Evolutionary conservation across 1,140 invertebrate genomes (phyloP), one percentile per base, ranked within the genome.

Genomic region (Drosophila prosaltans): DNA sequence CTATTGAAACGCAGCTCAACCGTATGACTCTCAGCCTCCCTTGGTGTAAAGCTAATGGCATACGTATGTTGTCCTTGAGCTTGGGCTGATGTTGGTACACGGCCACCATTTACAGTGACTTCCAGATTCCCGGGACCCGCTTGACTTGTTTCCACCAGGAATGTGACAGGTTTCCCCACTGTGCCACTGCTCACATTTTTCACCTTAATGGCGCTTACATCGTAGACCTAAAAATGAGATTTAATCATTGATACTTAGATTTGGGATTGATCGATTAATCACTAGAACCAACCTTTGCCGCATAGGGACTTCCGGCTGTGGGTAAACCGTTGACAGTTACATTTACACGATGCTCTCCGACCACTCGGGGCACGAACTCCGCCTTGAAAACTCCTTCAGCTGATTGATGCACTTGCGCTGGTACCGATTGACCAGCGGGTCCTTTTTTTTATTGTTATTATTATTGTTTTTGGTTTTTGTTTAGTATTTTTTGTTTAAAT

Each of bases 1-100:
- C 97, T 97, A 91, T 99, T 99, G 92, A 99, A 99, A 65, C 97
- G 95, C 32, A 99, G 93, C 91, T 99, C 97, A 3, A 99, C 98
- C 0, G 97, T 96, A 92, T 99, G 98, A 41, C 95, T 94, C 51
- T 96, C 95, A 2, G 97, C 95, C 92, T 99, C 97, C 55, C 97
- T 94, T 1, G 98, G 98, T 10, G 97, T 98, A 92, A 99, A 99
- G 7, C 97, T 98, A 74, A 99, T 99, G 45, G 98, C 98, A 92
- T 99, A 99, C 0, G 97, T 97, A 90, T 99, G 98, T 30, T 97
- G 96, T 48, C 98, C 98, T 91, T 99, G 96, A 11, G 97, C 97
- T 92, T 98, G 97, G 7, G 98, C 98, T 39, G 97, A 98, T 6
- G 98, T 99, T 1, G 98, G 97, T 30, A 98, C 97, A 71, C 97